Conservation (phyloP, 92 coral and sea anemone species). For the Ricordea florida region DNA sequence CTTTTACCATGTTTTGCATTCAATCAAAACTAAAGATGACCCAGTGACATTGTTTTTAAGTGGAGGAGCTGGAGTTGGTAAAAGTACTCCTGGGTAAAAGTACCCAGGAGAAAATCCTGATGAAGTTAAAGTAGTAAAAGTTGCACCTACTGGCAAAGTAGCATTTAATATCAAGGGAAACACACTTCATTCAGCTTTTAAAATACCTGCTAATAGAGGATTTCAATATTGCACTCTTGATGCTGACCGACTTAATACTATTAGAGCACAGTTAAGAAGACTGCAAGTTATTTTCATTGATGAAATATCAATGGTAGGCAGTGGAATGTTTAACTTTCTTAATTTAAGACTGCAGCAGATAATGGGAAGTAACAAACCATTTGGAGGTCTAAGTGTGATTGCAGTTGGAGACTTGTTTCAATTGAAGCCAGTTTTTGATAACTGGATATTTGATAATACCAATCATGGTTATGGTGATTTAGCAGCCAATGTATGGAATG, state of each 20-base stretch:
- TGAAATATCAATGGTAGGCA: conserved; percentile 79
- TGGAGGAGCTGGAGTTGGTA: conserved; percentile 72
- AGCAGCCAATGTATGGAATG: conserved; percentile 60
- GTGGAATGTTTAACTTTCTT: conserved; percentile 71
- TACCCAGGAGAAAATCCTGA: conserved; percentile 52
- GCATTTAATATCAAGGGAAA: conserved; percentile 52
- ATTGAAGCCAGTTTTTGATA: conserved; percentile 70
- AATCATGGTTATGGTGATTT: conserved; percentile 49
- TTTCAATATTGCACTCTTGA: conserved; percentile 48
- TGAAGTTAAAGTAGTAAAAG: conserved; percentile 41
- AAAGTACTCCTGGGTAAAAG: conserved; percentile 9
- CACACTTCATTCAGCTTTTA: conserved; percentile 56
- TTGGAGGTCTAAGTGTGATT: conserved; percentile 62
- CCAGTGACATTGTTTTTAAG: conserved; percentile 50
- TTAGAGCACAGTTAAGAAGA: conserved; percentile 24
- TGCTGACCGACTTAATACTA: conserved; percentile 48
- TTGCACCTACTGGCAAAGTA: conserved; percentile 59
- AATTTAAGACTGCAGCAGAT: conserved; percentile 65
- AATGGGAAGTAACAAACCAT: conserved; percentile 56
- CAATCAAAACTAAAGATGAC: conserved; percentile 4
- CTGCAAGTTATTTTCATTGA: conserved; percentile 48
- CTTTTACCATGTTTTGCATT: conserved; percentile 27
- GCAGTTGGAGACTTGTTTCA: conserved; percentile 72
- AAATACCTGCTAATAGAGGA: conserved; percentile 63
- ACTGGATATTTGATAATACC: conserved; percentile 53